These are phyloP conservation scores for Trachythela sp. DNA, from an alignment of 64 coral and sea anemone species.

Conservation along the genomic window DNA sequence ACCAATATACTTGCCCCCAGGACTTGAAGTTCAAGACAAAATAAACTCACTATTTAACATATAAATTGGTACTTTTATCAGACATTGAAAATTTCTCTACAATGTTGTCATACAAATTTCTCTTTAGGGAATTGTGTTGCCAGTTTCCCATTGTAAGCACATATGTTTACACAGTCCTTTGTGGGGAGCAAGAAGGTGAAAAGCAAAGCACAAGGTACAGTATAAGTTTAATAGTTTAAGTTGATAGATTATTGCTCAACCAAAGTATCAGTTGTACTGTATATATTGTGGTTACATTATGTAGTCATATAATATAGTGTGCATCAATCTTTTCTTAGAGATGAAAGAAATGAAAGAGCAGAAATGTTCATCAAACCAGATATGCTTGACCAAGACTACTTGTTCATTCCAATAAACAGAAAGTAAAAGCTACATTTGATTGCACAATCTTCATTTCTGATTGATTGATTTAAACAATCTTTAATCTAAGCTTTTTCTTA, in stretches of 20 bases:
- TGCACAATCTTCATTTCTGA: not conserved
- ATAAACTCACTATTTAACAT: not conserved
- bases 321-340: not conserved
- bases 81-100: not conserved
- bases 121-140: not conserved
- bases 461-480: not conserved
- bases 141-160: not conserved
- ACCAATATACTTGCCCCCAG: too few relatives aligned
- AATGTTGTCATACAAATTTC: not conserved
- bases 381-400: not conserved
- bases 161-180: not conserved
- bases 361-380: not conserved
- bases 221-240: too few relatives aligned
- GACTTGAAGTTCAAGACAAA: too few relatives aligned
- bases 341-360: not conserved
- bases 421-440: not conserved
- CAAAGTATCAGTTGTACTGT: too few relatives aligned
- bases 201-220: not conserved
- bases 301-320: not conserved
- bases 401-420: slow-evolving; percentile 5
- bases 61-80: not conserved
- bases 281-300: too few relatives aligned
- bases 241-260: too few relatives aligned
- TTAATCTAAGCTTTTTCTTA: too few relatives aligned
- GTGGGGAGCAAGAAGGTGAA: not conserved